Conservation (phyloP, 2,113 vertebrate species). For the Pristiophorus japonicus region DNA sequence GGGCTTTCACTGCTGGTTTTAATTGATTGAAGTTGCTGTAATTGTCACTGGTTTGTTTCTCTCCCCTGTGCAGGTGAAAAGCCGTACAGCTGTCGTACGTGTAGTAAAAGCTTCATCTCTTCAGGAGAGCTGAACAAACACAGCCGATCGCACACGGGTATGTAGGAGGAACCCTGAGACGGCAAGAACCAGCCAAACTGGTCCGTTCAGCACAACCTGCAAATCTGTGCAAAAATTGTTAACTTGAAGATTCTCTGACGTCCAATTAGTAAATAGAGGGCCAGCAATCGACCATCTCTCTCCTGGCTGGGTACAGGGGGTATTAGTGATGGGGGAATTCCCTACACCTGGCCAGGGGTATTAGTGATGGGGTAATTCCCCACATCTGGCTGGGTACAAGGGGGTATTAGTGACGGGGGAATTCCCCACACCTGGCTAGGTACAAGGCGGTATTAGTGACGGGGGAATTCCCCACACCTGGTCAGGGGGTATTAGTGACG, state of each 20-base stretch:
- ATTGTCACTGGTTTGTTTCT: neutral
- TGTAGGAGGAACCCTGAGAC: neutral
- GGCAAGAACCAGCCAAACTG: neutral
- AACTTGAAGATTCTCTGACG: neutral
- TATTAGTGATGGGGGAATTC: neutral
- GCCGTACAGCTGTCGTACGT: constrained; percentile 80
- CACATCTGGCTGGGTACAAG: neutral
- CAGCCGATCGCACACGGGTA: constrained; percentile 86
- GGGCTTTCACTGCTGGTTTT: neutral
- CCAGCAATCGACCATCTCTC: neutral
- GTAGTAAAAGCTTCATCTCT: constrained; percentile 81
- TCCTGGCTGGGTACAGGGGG: neutral
- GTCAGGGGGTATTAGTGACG: neutral
- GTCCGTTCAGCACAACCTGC: neutral
- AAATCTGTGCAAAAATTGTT: neutral
- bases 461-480: neutral
- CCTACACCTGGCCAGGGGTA: neutral
- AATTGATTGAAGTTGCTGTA: neutral
- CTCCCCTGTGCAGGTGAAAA: constrained; percentile 65
- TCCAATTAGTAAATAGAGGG: neutral
- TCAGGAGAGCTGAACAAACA: constrained; percentile 94
- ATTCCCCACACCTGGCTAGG: neutral
- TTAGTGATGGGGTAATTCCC: neutral
- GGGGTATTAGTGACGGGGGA: neutral
- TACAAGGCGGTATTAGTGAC: neutral